These are phyloP conservation scores for Apaloderma vittatum DNA, from an alignment of 2,113 vertebrate genomes.

Conservation along the genomic window DNA sequence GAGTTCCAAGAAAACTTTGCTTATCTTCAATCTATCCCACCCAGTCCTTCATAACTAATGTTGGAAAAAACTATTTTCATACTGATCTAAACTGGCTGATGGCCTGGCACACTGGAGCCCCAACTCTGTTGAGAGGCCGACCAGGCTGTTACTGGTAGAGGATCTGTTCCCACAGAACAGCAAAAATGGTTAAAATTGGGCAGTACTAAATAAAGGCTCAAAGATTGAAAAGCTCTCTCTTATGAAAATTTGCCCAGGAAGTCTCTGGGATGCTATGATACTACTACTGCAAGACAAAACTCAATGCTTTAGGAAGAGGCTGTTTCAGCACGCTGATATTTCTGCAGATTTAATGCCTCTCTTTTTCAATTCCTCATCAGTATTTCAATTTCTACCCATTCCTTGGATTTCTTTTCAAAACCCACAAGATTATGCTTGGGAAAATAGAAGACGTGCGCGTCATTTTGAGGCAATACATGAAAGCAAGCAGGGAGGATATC, in stretches of 20 bases:
- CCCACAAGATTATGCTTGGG: constrained; percentile 76
- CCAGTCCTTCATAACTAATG: neutral
- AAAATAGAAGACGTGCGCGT: constrained; percentile 74
- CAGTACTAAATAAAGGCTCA: neutral
- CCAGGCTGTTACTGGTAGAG: neutral
- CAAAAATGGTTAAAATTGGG: neutral
- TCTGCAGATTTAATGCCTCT: neutral
- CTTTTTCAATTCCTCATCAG: constrained; percentile 40
- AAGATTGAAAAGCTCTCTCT: neutral
- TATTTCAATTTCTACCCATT: constrained; percentile 80
- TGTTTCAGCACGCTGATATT: neutral
- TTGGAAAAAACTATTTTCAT: neutral
- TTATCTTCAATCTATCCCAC: neutral
- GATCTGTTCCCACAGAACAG: neutral
- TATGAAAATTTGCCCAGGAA: neutral
- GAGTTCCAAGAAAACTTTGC: neutral
- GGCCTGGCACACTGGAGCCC: neutral
- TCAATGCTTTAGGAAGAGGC: neutral
- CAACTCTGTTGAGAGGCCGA: neutral
- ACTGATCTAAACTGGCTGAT: neutral
- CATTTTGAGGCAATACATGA: constrained; percentile 74
- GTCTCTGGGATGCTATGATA: neutral
- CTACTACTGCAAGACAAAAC: neutral
- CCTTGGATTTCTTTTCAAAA: constrained; percentile 78
- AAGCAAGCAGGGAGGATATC: neutral